These are phyloP conservation scores for Paragorgia papillata DNA, from an alignment of 92 coral and sea anemone genomes.

Conservation along the genomic window DNA sequence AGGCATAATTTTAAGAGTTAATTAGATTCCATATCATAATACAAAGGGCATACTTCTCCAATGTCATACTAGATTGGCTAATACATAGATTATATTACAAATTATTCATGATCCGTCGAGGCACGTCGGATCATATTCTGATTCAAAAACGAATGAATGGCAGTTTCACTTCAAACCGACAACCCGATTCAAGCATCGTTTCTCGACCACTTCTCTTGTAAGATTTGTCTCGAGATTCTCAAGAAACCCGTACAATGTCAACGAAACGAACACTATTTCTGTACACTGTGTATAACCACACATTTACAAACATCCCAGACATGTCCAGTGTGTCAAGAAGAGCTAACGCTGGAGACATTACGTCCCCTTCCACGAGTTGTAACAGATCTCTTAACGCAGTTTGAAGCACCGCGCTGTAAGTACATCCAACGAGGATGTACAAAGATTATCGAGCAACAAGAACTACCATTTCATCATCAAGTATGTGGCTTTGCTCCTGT, in stretches of 20 bases:
- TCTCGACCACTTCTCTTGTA: constrained; percentile 47
- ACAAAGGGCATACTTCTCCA: no score
- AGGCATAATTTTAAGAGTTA: no score
- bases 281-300: constrained; percentile 6
- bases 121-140: no score
- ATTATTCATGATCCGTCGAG: no score
- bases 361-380: background rate
- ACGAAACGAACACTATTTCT: constrained; percentile 20
- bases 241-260: constrained; percentile 14
- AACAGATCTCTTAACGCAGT: background rate
- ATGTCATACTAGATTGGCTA: no score
- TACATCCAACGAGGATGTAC: constrained; percentile 13
- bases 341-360: background rate
- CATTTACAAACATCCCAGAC: constrained; percentile 8
- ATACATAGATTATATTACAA: no score
- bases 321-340: constrained; percentile 48
- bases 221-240: constrained; percentile 64
- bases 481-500: constrained; percentile 22
- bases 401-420: background rate
- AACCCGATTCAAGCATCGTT: no score
- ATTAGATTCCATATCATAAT: no score
- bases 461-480: background rate
- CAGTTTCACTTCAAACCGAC: no score
- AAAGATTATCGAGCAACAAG: background rate
- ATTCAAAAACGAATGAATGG: no score